Percentiles rank a stretch among this genome's conserved stretches.
Conservation (phyloP, 2,888 invertebrate species). For the Anthoptus insignis region DNA sequence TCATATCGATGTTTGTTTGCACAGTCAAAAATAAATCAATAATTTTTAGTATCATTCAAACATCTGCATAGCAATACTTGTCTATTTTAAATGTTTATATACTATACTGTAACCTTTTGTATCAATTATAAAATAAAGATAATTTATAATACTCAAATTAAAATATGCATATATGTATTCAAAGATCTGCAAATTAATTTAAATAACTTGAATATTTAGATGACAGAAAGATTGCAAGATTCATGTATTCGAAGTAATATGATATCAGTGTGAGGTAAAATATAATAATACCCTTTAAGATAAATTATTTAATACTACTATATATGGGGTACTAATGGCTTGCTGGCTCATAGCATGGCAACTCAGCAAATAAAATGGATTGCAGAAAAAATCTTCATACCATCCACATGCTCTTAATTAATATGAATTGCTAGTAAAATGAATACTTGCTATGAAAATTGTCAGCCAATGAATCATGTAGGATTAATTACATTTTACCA, state of each 20-base stretch:
- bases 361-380: constrained; percentile 1
- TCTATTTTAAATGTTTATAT: background rate
- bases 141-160: constrained; percentile 18
- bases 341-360: background rate
- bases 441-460: background rate
- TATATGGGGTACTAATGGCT: background rate
- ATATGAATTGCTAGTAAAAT: too few relatives aligned
- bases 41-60: constrained; percentile 44
- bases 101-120: background rate
- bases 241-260: background rate
- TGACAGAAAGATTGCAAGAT: background rate
- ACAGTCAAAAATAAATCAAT: constrained; percentile 70
- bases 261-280: background rate
- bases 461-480: constrained; percentile 10
- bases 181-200: background rate
- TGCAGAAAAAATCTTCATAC: constrained; percentile 24
- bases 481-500: background rate
- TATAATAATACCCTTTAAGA: background rate
- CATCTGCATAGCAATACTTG: constrained; percentile 6
- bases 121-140: background rate
- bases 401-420: constrained; percentile 31
- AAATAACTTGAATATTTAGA: background rate
- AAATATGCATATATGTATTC: background rate
- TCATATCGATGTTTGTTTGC: constrained; percentile 81
- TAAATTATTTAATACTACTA: background rate